phyloP scores from a whole-genome alignment of 2,113 vertebrate species.

The Neoarius graeffei region DNA sequence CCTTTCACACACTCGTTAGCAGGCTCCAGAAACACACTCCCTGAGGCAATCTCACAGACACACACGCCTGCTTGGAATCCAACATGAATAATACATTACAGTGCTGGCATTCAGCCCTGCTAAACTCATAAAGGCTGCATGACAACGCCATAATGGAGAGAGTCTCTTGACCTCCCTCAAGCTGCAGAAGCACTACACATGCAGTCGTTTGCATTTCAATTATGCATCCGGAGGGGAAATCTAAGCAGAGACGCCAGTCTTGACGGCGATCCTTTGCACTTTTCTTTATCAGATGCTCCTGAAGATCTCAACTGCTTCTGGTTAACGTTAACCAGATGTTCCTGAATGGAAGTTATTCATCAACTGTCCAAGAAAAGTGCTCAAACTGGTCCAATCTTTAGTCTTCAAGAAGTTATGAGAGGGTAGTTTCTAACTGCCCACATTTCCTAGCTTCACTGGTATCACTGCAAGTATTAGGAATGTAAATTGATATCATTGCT shows the following conservation, averaged over 20 bases:
- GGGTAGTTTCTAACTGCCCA: not conserved
- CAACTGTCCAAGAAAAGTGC: not conserved
- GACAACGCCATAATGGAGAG: constrained; percentile 77
- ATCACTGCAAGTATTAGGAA: not conserved
- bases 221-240: constrained; percentile 54
- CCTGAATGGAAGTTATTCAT: not conserved
- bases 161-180: constrained; percentile 74
- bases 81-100: constrained; percentile 78
- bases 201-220: constrained; percentile 77
- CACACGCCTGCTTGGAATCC: constrained; percentile 58
- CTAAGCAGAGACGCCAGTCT: constrained; percentile 20
- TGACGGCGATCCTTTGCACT: constrained; percentile 50
- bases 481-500: not conserved
- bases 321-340: not conserved
- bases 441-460: not conserved
- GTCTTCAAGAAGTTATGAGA: not conserved
- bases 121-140: constrained; percentile 72
- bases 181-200: constrained; percentile 65
- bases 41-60: constrained; percentile 39
- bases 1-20: constrained; percentile 47
- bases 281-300: constrained; percentile 35
- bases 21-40: constrained; percentile 49
- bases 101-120: constrained; percentile 64
- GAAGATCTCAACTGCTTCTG: not conserved
- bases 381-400: not conserved